phyloP scores from a whole-genome alignment of 2,113 vertebrate species.

The Tupaia chinensis region DNA sequence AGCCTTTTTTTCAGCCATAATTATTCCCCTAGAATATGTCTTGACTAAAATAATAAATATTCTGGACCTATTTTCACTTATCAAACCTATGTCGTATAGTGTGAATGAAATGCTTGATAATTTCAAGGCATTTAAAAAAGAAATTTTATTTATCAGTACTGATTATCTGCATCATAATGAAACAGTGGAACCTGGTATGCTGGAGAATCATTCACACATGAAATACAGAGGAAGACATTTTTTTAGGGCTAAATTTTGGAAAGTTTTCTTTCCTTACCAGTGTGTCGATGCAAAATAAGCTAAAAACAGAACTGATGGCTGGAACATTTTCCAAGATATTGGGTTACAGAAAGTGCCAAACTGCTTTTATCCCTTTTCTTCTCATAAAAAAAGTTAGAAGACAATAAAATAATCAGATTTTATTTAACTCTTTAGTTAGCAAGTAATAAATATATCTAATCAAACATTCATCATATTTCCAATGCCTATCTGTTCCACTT shows the following conservation, averaged over 20 bases:
- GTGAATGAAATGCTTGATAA: background rate
- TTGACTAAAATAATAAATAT: background rate
- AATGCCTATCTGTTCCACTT: background rate
- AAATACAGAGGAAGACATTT: background rate
- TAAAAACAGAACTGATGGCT: background rate
- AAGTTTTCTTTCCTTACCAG: conserved; percentile 17
- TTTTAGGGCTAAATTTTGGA: background rate
- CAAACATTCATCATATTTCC: background rate
- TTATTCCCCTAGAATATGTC: background rate
- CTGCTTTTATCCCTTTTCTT: background rate
- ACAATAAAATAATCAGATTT: background rate
- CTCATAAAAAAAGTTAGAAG: background rate
- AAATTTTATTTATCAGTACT: background rate
- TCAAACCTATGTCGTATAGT: background rate
- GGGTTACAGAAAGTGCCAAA: background rate
- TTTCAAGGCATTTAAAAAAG: background rate
- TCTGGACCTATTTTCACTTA: background rate
- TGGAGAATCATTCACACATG: background rate
- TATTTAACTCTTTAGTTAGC: background rate
- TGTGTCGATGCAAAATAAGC: background rate
- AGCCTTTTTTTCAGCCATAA: accelerated
- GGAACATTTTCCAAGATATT: background rate
- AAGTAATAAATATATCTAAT: background rate
- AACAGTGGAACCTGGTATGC: background rate
- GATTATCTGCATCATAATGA: background rate